phyloP scores from a whole-genome alignment of 2,113 vertebrate genomes.

The Sinocyclocheilus anophthalmus region DNA sequence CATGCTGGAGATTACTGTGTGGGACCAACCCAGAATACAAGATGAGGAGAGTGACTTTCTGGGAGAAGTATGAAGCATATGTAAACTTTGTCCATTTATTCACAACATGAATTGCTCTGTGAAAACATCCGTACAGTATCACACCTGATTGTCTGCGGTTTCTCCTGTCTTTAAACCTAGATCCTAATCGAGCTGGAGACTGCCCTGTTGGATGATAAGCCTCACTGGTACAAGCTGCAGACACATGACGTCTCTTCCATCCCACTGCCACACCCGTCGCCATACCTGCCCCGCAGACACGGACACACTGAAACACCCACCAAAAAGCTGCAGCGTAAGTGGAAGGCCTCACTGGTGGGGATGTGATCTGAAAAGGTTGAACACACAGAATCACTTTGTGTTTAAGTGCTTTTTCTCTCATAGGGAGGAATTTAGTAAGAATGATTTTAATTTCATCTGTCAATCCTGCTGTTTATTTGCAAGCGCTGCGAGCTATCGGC shows the following conservation, averaged over 20 bases:
- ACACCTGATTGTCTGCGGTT: not conserved
- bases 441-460: not conserved
- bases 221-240: conserved; percentile 98
- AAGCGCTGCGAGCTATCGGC: not conserved
- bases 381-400: not conserved
- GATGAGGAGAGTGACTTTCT: conserved; percentile 96
- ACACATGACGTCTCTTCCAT: conserved; percentile 96
- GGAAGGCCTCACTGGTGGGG: not conserved
- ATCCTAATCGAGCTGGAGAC: conserved; percentile 98
- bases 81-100: not conserved
- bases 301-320: conserved; percentile 82
- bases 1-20: conserved; percentile 97
- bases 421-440: not conserved
- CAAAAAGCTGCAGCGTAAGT: conserved; percentile 97
- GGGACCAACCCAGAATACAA: conserved; percentile 95
- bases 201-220: conserved; percentile 94
- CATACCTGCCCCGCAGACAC: conserved; percentile 91
- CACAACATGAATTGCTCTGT: not conserved
- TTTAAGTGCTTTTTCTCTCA: not conserved
- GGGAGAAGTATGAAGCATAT: conserved; percentile 83
- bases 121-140: not conserved
- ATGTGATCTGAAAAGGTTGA: conserved; percentile 13
- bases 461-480: not conserved
- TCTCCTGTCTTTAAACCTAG: conserved; percentile 66
- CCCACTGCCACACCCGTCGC: conserved; percentile 94